Base-by-base conservation (phyloP, 2,113 vertebrate genomes). In the Boleophthalmus pectinirostris region DNA sequence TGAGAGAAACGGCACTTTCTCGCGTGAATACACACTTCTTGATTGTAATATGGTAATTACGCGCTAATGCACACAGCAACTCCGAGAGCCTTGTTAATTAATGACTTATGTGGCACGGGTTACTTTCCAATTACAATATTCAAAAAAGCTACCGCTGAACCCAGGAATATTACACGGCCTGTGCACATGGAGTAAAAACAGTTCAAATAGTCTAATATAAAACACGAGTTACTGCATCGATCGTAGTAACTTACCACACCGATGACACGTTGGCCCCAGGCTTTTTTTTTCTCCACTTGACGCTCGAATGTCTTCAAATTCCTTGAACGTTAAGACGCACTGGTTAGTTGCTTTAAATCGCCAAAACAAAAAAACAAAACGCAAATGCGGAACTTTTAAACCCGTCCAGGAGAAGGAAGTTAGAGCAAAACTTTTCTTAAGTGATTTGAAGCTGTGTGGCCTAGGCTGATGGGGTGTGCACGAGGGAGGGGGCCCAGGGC, bases 1-100 rank as follows among this genome's bases (percentile, higher is more conserved):
- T 80, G 86, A 72, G 85, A 77, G 73, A 87, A 79, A 16, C 57
- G 8, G 24, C 87, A 90, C 92, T 87, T 86, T 88, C 82, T 25
- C 81, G 47, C 9, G 66, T 6, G 38, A 88, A 85, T 75, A 86
- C 84, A 80, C 90, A 81, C 43, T 61, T 68, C 47, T 12, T 23
- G 3, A 51, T 77, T 72, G 70, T 35, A 29, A 38, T 29, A 35
- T 33, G 61, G 35, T 38, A 4, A 61, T 61, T 61, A 33, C 57
- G 24, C 24, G 23, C 25, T 29, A 16, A 60, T 24, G 14, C 58
- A 33, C 58, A 1, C 29, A 14, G 3, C 58, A 29, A 20, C 25
- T 33, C 15, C 25, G 35, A 35, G 16, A 18, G 58, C 4, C 11
- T 61, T 33, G 24, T 33, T 21, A 20, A 21, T 35, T 11, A 3